Conservation (phyloP, 2,797 vertebrate genomes). For the Sternotherus odoratus region DNA sequence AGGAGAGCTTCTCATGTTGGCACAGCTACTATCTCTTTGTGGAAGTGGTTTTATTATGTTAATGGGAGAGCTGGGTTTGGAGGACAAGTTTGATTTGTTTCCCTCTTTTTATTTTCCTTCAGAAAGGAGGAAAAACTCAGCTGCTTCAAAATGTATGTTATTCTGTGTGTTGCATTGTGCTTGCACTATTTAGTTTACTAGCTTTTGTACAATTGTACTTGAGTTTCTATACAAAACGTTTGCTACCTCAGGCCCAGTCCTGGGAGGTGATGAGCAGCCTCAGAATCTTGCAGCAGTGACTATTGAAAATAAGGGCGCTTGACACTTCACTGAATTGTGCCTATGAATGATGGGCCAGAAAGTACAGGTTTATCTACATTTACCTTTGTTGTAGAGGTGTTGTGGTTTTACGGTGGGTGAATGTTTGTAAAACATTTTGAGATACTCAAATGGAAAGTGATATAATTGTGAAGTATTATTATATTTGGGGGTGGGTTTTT, state of each 20-base stretch:
- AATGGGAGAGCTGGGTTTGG: neutral
- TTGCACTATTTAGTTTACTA: neutral
- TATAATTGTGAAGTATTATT: neutral
- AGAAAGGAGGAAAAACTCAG: neutral
- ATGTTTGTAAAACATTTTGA: neutral
- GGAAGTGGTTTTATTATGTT: too few species aligned
- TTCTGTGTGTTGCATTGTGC: neutral
- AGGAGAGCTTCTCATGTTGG: too few species aligned
- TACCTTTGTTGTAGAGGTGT: neutral
- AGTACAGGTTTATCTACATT: neutral
- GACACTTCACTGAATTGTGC: neutral
- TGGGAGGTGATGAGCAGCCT: neutral
- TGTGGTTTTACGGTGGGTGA: neutral
- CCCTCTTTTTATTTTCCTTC: neutral
- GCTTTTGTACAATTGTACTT: neutral
- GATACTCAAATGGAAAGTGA: neutral
- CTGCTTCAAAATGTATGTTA: neutral
- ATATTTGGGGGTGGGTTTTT: neutral
- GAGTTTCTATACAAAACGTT: neutral
- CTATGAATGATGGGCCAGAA: neutral
- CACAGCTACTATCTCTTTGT: too few species aligned
- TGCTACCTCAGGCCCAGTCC: neutral
- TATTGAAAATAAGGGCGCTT: neutral
- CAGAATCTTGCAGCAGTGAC: too few species aligned
- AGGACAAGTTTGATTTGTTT: neutral